Percentiles rank a stretch among this genome's conserved stretches.
phyloP scores from a whole-genome alignment of 2,888 invertebrate genomes.

The Scaptomyza caliginosa region DNA sequence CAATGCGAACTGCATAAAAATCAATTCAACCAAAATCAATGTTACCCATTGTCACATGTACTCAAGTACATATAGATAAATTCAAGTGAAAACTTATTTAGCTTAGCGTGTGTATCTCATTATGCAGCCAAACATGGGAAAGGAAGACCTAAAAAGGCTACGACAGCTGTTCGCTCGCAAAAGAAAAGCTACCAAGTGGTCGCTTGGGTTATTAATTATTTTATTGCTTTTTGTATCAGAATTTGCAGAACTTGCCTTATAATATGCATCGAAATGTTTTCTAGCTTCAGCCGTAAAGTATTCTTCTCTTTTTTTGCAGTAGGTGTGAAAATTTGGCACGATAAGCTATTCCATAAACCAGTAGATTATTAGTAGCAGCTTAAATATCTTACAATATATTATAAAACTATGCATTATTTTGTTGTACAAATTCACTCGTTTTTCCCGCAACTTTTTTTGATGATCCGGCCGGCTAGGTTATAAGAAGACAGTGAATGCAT shows the following conservation, averaged over 20 bases:
- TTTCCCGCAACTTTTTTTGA: slow-evolving; percentile 51
- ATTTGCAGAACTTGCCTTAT: background rate
- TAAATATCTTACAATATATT: no score
- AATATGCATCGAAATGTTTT: background rate
- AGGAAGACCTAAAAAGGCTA: slow-evolving; percentile 62
- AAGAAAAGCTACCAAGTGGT: background rate
- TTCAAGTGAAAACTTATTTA: background rate
- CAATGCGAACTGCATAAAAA: slow-evolving; percentile 1
- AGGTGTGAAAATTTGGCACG: no score
- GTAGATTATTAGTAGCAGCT: no score
- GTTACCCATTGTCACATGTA: background rate
- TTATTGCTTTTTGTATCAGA: background rate
- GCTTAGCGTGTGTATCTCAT: slow-evolving; percentile 26
- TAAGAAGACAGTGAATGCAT: slow-evolving; percentile 53
- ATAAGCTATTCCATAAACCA: no score
- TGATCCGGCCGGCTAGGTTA: slow-evolving; percentile 48
- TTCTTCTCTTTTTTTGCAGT: slow-evolving; percentile 8
- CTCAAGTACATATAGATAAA: background rate
- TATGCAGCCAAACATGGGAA: slow-evolving; percentile 36
- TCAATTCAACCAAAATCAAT: slow-evolving; percentile 28
- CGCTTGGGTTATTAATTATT: slow-evolving; percentile 18
- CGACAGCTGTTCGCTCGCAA: slow-evolving; percentile 11
- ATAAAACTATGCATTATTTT: no score
- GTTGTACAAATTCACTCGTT: slow-evolving; percentile 40
- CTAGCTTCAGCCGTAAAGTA: slow-evolving; percentile 18